Evolutionary conservation across 2,888 invertebrate genomes (phyloP).

Genomic region (Tipula confusa): DNA sequence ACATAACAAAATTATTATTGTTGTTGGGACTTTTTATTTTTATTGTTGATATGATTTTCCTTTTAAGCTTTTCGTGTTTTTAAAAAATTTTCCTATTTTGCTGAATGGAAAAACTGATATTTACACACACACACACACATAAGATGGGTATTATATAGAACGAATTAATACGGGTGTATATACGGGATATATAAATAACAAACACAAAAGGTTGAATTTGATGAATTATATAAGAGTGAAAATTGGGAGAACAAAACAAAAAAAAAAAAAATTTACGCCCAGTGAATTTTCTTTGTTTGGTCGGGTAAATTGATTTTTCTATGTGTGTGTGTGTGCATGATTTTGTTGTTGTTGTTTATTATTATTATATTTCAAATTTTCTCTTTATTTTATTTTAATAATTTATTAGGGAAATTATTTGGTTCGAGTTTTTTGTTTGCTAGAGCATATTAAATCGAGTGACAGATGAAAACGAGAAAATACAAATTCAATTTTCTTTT

Average conservation of each 20-base stretch:
- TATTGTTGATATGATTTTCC: background rate
- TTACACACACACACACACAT: background rate
- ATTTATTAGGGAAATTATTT: constrained; percentile 3
- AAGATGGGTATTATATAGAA: background rate
- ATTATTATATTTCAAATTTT: background rate
- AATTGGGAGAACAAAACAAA: background rate
- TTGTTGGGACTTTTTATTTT: background rate
- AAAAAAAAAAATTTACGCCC: background rate
- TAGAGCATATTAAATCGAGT: background rate
- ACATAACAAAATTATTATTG: background rate
- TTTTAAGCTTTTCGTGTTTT: background rate
- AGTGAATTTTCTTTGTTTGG: constrained; percentile 12
- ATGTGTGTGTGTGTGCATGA: background rate
- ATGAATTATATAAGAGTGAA: constrained; percentile 16
- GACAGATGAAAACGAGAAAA: constrained; percentile 3
- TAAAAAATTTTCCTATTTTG: background rate
- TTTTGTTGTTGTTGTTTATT: background rate
- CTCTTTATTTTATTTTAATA: constrained; percentile 17
- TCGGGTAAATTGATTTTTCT: background rate
- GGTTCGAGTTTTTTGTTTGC: background rate
- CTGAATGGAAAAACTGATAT: background rate
- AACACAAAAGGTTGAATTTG: background rate
- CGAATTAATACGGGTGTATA: background rate
- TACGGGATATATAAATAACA: background rate
- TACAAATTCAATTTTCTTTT: background rate